These are phyloP conservation scores for Mesitornis unicolor DNA, from an alignment of 2,113 vertebrate genomes.

Conservation along the genomic window DNA sequence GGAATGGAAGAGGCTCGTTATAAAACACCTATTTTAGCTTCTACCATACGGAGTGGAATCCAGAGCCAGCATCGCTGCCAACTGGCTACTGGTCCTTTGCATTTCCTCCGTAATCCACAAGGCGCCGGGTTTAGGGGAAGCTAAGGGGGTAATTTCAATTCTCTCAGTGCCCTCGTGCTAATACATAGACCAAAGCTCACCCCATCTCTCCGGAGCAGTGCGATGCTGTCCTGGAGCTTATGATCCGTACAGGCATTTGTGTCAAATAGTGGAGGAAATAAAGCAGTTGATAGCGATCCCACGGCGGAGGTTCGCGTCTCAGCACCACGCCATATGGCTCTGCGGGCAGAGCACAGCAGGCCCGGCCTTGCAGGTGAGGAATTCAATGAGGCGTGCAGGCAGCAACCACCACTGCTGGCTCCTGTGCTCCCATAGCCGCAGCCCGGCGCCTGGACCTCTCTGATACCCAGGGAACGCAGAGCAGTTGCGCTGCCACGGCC, in stretches of 20 bases:
- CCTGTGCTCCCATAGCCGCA: neutral
- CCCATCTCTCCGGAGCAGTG: rapidly evolving
- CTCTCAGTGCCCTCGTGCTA: neutral
- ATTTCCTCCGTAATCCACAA: neutral
- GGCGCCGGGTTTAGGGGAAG: neutral
- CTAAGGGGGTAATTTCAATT: neutral
- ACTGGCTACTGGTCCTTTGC: neutral
- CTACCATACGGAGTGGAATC: neutral
- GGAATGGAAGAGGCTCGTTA: neutral
- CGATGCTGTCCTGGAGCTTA: neutral
- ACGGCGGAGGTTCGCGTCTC: neutral
- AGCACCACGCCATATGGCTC: neutral
- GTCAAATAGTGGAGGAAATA: neutral
- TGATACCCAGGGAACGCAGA: neutral
- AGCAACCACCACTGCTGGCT: neutral
- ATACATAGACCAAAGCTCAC: neutral
- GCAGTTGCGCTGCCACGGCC: rapidly evolving
- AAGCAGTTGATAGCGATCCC: neutral
- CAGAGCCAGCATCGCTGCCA: neutral
- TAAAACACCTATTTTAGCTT: neutral
- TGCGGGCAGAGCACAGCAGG: neutral
- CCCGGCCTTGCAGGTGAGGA: neutral
- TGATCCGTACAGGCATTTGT: neutral
- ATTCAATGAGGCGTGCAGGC: neutral
- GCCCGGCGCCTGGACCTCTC: neutral